Evolutionary conservation across 2,113 vertebrate genomes (phyloP).

Genomic region (Festucalex cinctus): DNA sequence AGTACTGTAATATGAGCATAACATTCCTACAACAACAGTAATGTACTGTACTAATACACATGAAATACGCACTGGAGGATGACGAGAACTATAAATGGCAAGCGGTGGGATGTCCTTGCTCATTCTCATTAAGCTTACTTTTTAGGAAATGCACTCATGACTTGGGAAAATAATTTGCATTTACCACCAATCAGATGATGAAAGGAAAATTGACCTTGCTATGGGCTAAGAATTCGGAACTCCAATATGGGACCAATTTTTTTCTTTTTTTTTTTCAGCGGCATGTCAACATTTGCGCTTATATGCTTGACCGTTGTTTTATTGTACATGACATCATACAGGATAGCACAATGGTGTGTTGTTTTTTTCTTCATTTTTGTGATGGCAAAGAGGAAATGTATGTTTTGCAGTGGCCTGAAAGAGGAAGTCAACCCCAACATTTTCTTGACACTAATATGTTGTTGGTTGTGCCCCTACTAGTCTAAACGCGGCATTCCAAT

Average conservation of each 20-base stretch:
- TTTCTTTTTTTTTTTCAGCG: neutral
- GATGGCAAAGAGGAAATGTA: no score
- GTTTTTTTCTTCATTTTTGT: neutral
- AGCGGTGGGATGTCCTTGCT: conserved; percentile 21
- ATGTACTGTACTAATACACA: conserved; percentile 96
- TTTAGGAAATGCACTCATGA: neutral
- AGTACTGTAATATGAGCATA: conserved; percentile 74
- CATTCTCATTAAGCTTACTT: conserved; percentile 6
- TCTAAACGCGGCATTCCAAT: no score
- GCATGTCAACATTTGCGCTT: neutral
- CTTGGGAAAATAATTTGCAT: neutral
- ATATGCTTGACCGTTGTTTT: no score
- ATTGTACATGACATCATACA: no score
- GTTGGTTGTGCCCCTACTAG: no score
- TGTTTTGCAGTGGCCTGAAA: no score
- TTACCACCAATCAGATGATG: neutral
- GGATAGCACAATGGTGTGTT: no score
- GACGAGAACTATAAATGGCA: conserved; percentile 63
- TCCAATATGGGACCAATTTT: neutral
- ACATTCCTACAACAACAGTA: conserved; percentile 93
- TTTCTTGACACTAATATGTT: no score
- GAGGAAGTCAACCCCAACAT: no score
- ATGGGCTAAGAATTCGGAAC: neutral
- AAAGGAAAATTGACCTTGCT: neutral
- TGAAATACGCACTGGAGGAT: conserved; percentile 71